These are phyloP conservation scores for Microcebus jonahi DNA, from an alignment of 2,113 vertebrate species.

Conservation along the genomic window DNA sequence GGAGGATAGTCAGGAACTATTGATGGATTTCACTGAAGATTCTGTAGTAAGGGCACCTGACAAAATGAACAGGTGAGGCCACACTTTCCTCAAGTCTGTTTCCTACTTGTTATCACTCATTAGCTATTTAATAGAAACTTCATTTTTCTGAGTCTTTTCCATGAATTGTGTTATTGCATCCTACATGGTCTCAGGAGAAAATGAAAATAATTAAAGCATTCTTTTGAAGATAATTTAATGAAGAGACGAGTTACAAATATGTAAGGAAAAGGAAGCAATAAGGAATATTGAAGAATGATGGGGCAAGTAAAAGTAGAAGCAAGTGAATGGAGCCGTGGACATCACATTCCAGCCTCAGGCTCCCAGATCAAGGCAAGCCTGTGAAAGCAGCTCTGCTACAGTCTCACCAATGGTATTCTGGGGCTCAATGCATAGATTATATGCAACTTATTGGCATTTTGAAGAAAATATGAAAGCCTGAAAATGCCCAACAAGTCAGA, in stretches of 20 bases:
- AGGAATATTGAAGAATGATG: neutral
- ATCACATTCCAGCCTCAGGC: constrained; percentile 83
- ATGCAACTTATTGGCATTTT: constrained; percentile 92
- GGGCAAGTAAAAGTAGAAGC: neutral
- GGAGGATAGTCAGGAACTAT: neutral
- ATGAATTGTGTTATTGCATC: neutral
- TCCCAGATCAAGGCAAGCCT: constrained; percentile 85
- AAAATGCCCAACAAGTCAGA: constrained; percentile 93
- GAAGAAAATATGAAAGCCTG: constrained; percentile 92
- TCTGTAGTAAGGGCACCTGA: neutral
- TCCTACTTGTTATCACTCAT: neutral
- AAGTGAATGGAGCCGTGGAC: constrained; percentile 87
- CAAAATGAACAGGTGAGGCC: neutral
- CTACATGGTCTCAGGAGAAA: neutral
- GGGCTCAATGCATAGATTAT: constrained; percentile 92
- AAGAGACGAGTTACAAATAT: neutral
- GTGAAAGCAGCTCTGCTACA: constrained; percentile 91
- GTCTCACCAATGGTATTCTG: constrained; percentile 92
- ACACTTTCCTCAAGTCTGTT: neutral
- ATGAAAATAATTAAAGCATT: neutral
- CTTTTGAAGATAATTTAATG: neutral
- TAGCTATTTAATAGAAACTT: neutral
- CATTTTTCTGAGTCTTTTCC: neutral
- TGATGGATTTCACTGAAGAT: neutral
- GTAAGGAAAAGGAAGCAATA: neutral